phyloP scores from a whole-genome alignment of 30 jellyfish, hydroid and myxozoan species.

The Aurelia aurita complex sp. Pacific region DNA sequence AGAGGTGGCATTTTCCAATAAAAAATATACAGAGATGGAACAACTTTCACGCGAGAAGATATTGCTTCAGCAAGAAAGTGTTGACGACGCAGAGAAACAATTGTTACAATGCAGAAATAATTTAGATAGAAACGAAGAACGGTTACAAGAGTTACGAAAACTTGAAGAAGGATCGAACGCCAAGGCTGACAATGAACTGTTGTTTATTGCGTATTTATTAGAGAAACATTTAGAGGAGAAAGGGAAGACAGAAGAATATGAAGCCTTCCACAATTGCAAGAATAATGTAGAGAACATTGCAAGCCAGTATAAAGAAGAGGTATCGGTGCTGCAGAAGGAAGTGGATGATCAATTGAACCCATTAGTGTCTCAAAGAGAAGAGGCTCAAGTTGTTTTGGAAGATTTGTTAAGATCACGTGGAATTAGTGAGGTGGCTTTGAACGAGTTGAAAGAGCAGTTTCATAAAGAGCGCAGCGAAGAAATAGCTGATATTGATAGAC shows the following conservation, averaged over 20 bases:
- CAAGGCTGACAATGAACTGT: conserved; percentile 85
- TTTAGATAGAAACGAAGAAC: conserved; percentile 67
- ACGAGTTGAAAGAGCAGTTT: conserved; percentile 83
- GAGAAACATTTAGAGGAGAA: conserved; percentile 83
- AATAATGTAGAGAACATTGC: conserved; percentile 72
- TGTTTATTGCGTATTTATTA: conserved; percentile 82
- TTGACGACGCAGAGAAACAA: conserved; percentile 90
- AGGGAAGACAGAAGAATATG: conserved; percentile 44
- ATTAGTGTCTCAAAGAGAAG: conserved; percentile 72
- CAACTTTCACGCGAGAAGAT: conserved; percentile 85
- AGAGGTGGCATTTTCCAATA: conserved; percentile 52
- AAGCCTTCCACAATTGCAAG: conserved; percentile 52
- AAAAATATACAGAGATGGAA: conserved; percentile 58
- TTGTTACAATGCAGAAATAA: conserved; percentile 73
- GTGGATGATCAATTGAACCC: conserved; percentile 75
- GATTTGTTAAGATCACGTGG: conserved; percentile 93
- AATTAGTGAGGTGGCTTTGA: conserved; percentile 88
- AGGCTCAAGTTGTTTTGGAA: conserved; percentile 91
- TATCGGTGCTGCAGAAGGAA: conserved; percentile 50
- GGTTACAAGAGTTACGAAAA: conserved; percentile 72
- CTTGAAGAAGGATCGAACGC: conserved; percentile 80
- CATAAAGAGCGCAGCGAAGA: conserved; percentile 78
- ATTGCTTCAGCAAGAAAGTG: conserved; percentile 78
- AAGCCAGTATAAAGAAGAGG: conserved; percentile 69
- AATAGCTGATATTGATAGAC: conserved; percentile 66